These are phyloP conservation scores for Dolichopus griseipennis DNA, from an alignment of 2,888 invertebrate genomes.

Conservation along the genomic window DNA sequence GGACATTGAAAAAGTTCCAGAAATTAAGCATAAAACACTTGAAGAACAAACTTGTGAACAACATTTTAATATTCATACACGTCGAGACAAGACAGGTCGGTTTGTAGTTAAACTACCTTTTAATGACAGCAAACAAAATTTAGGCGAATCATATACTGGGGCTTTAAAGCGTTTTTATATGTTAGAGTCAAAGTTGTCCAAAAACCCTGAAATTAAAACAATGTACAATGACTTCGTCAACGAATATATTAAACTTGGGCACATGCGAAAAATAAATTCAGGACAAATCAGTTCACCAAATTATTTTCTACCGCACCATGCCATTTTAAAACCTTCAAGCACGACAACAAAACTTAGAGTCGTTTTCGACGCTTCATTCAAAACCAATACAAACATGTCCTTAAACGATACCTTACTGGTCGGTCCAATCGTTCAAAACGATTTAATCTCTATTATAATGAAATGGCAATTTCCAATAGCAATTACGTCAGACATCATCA, in stretches of 20 bases:
- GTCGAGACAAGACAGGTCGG: slow-evolving; percentile 14
- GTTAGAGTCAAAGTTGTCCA: background rate
- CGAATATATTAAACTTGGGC: background rate
- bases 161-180: background rate
- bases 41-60: slow-evolving; percentile 21
- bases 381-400: slow-evolving; percentile 13
- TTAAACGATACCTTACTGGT: slow-evolving; percentile 14
- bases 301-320: slow-evolving; percentile 23
- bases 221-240: background rate
- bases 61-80: slow-evolving; percentile 13
- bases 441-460: slow-evolving; percentile 17
- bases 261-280: background rate
- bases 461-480: slow-evolving; percentile 11
- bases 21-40: slow-evolving; percentile 13
- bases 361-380: slow-evolving; percentile 15
- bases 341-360: slow-evolving; percentile 12
- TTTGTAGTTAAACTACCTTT: slow-evolving; percentile 19
- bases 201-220: background rate
- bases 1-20: slow-evolving; percentile 19
- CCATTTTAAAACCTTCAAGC: slow-evolving; percentile 17
- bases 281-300: background rate
- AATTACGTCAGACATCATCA: slow-evolving; percentile 14
- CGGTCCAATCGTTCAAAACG: slow-evolving; percentile 18
- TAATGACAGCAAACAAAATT: background rate
- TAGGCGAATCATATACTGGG: background rate